A percentile compares a stretch with the other conserved stretches of the same genome.
phyloP scores from a whole-genome alignment of 1,140 invertebrate genomes.

The Planococcus citri region DNA sequence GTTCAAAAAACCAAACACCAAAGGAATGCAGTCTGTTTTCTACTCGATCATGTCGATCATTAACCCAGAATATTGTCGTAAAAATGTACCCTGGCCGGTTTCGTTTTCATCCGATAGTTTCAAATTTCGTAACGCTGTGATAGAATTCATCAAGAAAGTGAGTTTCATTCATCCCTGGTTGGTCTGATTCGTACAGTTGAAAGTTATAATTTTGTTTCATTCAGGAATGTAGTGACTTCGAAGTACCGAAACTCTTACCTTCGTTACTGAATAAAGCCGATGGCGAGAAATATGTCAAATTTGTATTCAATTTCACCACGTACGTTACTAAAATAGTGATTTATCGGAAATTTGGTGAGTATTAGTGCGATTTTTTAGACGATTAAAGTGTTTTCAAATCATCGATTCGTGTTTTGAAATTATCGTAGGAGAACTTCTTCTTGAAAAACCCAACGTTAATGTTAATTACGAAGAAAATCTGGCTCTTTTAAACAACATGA shows the following conservation, averaged over 20 bases:
- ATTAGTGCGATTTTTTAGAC: no score
- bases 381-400: no score
- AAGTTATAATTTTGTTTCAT: slow-evolving; percentile 9
- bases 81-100: neutral
- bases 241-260: slow-evolving; percentile 2
- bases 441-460: neutral
- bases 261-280: neutral
- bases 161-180: neutral
- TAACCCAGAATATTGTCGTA: slow-evolving; percentile 12
- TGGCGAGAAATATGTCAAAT: neutral
- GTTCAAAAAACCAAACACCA: slow-evolving; percentile 10
- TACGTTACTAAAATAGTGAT: neutral
- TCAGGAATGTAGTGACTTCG: slow-evolving; percentile 10
- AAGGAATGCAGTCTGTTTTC: slow-evolving; percentile 7
- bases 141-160: slow-evolving; percentile 9
- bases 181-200: neutral
- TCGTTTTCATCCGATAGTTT: neutral
- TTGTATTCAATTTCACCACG: slow-evolving; percentile 4
- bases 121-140: neutral
- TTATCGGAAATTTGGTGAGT: neutral
- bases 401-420: no score
- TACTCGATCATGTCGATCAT: neutral
- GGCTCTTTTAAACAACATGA: neutral
- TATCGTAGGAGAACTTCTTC: neutral
- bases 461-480: slow-evolving; percentile 9